A percentile compares a stretch with the other conserved stretches of the same genome.
phyloP scores from a whole-genome alignment of 2,797 vertebrate genomes.

The Centroberyx gerrardi region DNA sequence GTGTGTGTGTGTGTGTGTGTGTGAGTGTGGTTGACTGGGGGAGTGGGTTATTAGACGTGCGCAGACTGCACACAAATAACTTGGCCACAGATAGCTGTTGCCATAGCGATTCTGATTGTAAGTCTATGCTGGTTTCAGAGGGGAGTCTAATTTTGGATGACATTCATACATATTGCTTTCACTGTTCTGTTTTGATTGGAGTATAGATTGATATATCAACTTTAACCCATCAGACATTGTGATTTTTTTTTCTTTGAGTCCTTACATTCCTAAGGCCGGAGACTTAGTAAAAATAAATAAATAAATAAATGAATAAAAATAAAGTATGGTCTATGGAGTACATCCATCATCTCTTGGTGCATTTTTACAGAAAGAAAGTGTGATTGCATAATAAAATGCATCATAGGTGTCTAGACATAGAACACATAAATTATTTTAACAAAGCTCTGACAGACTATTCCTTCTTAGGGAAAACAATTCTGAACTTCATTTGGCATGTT shows the following conservation, averaged over 20 bases:
- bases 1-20: slow-evolving; percentile 20
- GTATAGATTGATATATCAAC: background rate
- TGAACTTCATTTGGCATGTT: background rate
- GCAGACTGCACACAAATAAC: slow-evolving; percentile 60
- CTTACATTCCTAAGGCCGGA: no score
- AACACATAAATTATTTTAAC: background rate
- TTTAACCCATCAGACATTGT: background rate
- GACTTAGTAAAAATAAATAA: background rate
- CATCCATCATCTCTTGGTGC: background rate
- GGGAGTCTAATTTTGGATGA: slow-evolving; percentile 1
- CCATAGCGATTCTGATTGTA: slow-evolving; percentile 56
- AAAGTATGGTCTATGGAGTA: background rate
- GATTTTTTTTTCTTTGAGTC: no score
- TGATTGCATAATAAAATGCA: background rate
- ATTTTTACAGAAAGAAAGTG: background rate
- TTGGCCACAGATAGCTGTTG: slow-evolving; percentile 43
- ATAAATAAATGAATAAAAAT: background rate
- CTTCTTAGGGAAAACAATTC: background rate
- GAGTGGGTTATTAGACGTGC: slow-evolving; percentile 59
- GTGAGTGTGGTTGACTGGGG: slow-evolving; percentile 33
- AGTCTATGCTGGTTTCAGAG: slow-evolving; percentile 14
- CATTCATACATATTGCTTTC: slow-evolving; percentile 15
- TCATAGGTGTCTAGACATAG: background rate
- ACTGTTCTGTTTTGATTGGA: slow-evolving; percentile 15
- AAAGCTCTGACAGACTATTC: slow-evolving; percentile 33